Evolutionary conservation across 1,140 invertebrate species (phyloP).

Genomic region (Aporrectodea caliginosa): DNA sequence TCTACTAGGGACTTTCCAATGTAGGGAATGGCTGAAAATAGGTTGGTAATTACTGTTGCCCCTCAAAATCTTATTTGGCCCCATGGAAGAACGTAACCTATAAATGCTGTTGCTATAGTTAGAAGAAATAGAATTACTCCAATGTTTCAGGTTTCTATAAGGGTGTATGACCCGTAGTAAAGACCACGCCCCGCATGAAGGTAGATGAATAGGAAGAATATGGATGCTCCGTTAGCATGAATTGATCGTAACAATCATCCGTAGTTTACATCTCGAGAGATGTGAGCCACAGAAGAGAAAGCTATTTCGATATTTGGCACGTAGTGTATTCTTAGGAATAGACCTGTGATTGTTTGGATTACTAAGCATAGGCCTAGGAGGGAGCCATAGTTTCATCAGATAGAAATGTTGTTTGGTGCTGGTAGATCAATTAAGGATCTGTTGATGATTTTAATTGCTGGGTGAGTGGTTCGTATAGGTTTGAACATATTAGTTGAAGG

Average conservation of each 20-base stretch:
- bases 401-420: slow-evolving; percentile 23
- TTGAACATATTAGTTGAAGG: slow-evolving; percentile 25
- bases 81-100: slow-evolving; percentile 39
- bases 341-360: slow-evolving; percentile 37
- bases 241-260: slow-evolving; percentile 38
- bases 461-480: slow-evolving; percentile 20
- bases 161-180: slow-evolving; percentile 38
- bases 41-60: slow-evolving; percentile 40
- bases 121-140: slow-evolving; percentile 38
- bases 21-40: slow-evolving; percentile 41
- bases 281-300: slow-evolving; percentile 40
- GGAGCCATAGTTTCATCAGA: slow-evolving; percentile 40
- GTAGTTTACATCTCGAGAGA: slow-evolving; percentile 39
- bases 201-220: slow-evolving; percentile 41
- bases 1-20: slow-evolving; percentile 54
- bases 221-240: slow-evolving; percentile 43
- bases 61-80: slow-evolving; percentile 42
- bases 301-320: slow-evolving; percentile 32
- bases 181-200: slow-evolving; percentile 41
- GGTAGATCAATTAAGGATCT: slow-evolving; percentile 26
- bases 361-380: slow-evolving; percentile 38
- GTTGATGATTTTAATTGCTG: slow-evolving; percentile 19
- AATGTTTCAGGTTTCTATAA: slow-evolving; percentile 34
- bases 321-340: slow-evolving; percentile 39
- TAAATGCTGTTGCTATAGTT: slow-evolving; percentile 37